Evolutionary conservation across 2,797 vertebrate genomes (phyloP).

Genomic region (Brotula barbata): DNA sequence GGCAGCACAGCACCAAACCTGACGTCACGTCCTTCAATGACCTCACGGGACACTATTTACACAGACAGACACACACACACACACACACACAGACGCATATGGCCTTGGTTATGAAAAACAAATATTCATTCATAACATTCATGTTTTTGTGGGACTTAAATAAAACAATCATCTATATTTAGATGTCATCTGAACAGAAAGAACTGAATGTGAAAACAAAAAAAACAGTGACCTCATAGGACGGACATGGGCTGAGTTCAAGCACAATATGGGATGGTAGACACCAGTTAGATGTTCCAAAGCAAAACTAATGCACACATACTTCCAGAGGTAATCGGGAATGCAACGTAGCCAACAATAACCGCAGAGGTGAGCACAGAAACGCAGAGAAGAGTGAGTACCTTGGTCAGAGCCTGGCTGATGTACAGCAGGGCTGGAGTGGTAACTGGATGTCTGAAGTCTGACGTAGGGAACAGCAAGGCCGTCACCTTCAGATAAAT

Average conservation of each 20-base stretch:
- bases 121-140: neutral
- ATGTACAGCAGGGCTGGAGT: constrained; percentile 90
- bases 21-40: constrained; percentile 83
- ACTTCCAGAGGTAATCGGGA: neutral
- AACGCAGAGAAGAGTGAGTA: constrained; percentile 46
- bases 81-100: neutral
- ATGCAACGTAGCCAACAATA: neutral
- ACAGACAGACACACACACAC: constrained; percentile 4
- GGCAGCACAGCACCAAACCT: constrained; percentile 86
- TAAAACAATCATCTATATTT: neutral
- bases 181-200: constrained; percentile 2
- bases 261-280: constrained; percentile 1
- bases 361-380: too few species aligned
- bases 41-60: constrained; percentile 82
- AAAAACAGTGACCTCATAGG: too few species aligned
- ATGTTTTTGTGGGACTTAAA: neutral
- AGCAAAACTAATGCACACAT: neutral
- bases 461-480: constrained; percentile 91
- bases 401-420: constrained; percentile 92
- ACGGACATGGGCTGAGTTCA: neutral
- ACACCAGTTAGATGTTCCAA: neutral
- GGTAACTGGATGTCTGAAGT: constrained; percentile 93
- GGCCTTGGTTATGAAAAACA: neutral
- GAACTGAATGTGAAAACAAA: too few species aligned
- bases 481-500: constrained; percentile 88